Evolutionary conservation across 2,888 invertebrate genomes (phyloP).

Genomic region (Alcis repandata): DNA sequence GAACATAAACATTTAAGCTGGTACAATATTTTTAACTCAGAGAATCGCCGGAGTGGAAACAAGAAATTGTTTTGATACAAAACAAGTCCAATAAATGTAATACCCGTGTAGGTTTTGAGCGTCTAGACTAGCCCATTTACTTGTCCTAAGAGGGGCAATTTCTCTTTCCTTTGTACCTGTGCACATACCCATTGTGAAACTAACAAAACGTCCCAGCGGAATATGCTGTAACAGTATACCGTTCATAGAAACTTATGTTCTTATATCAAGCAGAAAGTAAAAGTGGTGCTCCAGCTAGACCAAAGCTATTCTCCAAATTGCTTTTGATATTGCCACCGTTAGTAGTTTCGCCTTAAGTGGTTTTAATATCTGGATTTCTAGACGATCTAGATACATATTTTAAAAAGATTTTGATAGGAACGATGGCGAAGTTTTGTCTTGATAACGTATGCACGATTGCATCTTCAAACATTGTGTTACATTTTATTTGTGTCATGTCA

Average conservation of each 20-base stretch:
- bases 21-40: not conserved
- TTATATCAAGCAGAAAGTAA: conserved; percentile 28
- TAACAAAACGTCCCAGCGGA: conserved; percentile 48
- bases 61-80: conserved; percentile 9
- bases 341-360: conserved; percentile 4
- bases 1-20: not conserved
- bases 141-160: conserved; percentile 38
- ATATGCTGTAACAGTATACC: conserved; percentile 15
- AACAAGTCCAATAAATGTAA: conserved; percentile 35
- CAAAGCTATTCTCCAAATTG: conserved; percentile 10
- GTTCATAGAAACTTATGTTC: conserved; percentile 43
- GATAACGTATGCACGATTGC: conserved; percentile 9
- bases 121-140: conserved; percentile 31
- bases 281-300: conserved; percentile 16
- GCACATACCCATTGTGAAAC: conserved; percentile 49
- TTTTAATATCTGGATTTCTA: conserved; percentile 25
- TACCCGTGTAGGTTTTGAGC: conserved; percentile 6
- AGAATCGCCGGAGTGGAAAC: not conserved
- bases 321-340: conserved; percentile 19
- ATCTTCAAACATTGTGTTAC: conserved; percentile 5
- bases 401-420: conserved; percentile 1
- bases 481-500: conserved; percentile 8
- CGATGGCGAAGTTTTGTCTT: not conserved
- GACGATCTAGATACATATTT: conserved; percentile 25
- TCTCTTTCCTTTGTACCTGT: conserved; percentile 43